A percentile compares a stretch with the other conserved stretches of the same genome.
Evolutionary conservation across 2,888 invertebrate genomes (phyloP).

Genomic region (Neoitamus cyanurus): DNA sequence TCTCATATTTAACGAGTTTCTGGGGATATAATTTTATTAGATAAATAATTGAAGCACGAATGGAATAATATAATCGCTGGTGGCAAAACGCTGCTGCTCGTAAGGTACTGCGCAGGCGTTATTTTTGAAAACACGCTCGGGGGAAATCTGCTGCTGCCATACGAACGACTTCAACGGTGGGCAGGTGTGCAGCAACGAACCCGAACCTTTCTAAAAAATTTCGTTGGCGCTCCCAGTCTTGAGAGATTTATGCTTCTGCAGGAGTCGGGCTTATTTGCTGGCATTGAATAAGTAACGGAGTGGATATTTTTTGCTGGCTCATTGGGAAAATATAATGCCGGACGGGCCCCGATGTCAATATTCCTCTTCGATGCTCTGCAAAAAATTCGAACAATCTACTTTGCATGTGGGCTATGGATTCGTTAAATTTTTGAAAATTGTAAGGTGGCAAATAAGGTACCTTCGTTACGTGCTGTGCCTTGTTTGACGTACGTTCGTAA

Average conservation of each 20-base stretch:
- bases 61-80: not conserved
- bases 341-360: not conserved
- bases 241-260: not conserved
- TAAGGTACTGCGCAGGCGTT: not conserved
- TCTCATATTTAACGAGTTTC: not conserved
- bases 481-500: not conserved
- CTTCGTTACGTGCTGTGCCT: not conserved
- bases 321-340: not conserved
- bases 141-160: not conserved
- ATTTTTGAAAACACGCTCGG: not conserved
- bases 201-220: conserved; percentile 24
- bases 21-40: not conserved
- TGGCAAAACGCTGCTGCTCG: not conserved
- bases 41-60: conserved; percentile 13
- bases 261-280: not conserved
- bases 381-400: not conserved
- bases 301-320: not conserved
- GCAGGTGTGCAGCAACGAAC: conserved; percentile 44
- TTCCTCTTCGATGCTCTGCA: not conserved
- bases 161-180: conserved; percentile 43
- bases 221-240: conserved; percentile 10
- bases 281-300: conserved; percentile 5
- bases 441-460: not conserved
- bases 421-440: not conserved
- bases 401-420: not conserved